Conservation (phyloP, 2,888 invertebrate genomes). For the Danaus chrysippus region DNA sequence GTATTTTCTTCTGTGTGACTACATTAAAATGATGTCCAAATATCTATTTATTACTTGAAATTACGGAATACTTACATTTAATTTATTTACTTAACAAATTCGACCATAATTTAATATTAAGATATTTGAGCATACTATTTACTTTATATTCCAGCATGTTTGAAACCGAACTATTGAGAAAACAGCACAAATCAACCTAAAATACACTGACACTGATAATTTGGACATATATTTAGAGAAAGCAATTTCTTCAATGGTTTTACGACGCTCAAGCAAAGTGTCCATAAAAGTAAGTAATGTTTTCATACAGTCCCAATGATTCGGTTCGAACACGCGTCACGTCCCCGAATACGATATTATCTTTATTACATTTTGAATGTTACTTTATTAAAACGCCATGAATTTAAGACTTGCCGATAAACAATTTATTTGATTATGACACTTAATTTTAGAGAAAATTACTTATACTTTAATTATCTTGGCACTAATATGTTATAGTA, state of each 20-base stretch:
- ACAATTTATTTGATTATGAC: neutral
- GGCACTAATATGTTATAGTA: no score
- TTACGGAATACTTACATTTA: no score
- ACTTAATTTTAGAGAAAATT: no score
- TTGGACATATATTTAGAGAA: constrained; percentile 5
- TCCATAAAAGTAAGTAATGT: constrained; percentile 18
- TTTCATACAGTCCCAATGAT: constrained; percentile 8
- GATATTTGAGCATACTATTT: constrained; percentile 19
- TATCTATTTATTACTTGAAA: no score
- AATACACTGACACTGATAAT: constrained; percentile 1
- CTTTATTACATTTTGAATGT: neutral
- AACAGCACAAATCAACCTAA: neutral
- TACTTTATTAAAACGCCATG: neutral
- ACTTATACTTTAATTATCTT: no score
- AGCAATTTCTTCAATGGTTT: constrained; percentile 12
- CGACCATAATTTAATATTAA: no score
- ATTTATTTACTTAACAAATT: no score
- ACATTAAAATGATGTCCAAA: no score
- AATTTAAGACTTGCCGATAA: neutral
- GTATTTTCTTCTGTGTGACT: no score
- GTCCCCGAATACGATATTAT: neutral
- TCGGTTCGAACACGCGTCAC: constrained; percentile 11
- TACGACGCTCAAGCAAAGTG: constrained; percentile 15
- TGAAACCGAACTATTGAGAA: neutral
- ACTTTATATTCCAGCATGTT: constrained; percentile 27